A percentile compares a stretch with the other conserved stretches of the same genome.
These are phyloP conservation scores for Nothobranchius furzeri DNA, from an alignment of 2,113 vertebrate genomes.

Conservation along the genomic window DNA sequence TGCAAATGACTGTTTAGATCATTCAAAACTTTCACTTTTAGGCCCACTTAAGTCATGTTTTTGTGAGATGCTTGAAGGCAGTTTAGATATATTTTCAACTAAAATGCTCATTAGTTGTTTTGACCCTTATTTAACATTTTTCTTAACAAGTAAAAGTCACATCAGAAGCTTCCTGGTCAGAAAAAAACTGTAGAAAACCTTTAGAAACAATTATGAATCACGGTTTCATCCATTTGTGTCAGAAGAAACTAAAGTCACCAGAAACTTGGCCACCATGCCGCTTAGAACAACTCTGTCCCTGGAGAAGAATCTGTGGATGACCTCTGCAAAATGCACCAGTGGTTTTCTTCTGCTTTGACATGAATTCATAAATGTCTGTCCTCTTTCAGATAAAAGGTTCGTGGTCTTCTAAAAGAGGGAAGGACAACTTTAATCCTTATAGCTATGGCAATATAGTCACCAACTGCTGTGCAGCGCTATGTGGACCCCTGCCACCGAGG, in stretches of 20 bases:
- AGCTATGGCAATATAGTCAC: slow-evolving; percentile 95
- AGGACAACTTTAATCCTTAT: slow-evolving; percentile 98
- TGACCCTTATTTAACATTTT: background rate
- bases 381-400: slow-evolving; percentile 94
- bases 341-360: background rate
- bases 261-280: background rate
- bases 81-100: background rate
- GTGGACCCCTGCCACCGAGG: slow-evolving; percentile 95
- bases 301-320: background rate
- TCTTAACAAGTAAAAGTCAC: background rate
- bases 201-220: background rate
- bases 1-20: background rate
- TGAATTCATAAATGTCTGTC: slow-evolving; percentile 20
- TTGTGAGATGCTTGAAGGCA: background rate
- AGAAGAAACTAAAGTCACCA: background rate
- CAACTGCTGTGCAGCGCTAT: slow-evolving; percentile 96
- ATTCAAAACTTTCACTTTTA: background rate
- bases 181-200: background rate
- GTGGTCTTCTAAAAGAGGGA: slow-evolving; percentile 98
- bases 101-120: background rate
- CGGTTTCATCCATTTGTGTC: background rate
- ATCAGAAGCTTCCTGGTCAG: background rate
- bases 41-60: background rate
- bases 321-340: background rate
- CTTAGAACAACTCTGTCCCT: background rate